Conservation (phyloP, 2,113 vertebrate genomes). For the Grus americana region DNA sequence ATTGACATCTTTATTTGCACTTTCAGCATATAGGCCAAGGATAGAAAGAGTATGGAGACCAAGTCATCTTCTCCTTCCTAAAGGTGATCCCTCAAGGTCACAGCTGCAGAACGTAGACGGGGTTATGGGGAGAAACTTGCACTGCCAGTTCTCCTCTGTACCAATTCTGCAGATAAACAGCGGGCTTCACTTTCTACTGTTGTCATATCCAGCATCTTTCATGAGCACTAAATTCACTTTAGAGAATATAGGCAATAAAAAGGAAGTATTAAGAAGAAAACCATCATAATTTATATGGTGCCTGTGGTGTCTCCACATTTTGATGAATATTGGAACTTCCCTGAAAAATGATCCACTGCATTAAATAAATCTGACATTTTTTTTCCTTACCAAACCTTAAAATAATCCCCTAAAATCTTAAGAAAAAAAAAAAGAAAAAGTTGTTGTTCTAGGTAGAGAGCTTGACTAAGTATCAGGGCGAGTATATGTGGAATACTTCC, state of each 20-base stretch:
- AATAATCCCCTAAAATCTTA: slow-evolving; percentile 13
- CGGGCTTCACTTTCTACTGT: not conserved
- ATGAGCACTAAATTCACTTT: slow-evolving; percentile 43
- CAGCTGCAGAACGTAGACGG: not conserved
- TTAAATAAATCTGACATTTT: slow-evolving; percentile 42
- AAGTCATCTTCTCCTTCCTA: not conserved
- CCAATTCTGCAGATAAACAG: slow-evolving; percentile 1
- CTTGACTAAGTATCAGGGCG: not conserved
- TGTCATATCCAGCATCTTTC: slow-evolving; percentile 13
- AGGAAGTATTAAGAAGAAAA: slow-evolving; percentile 51
- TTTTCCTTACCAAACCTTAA: not conserved
- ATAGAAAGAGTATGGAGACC: not conserved
- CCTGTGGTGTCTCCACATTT: slow-evolving; percentile 36
- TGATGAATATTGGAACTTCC: slow-evolving; percentile 38
- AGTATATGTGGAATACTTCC: slow-evolving; percentile 20
- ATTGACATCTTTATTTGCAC: not conserved
- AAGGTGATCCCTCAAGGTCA: not conserved
- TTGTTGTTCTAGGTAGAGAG: not conserved
- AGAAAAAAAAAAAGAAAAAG: not conserved
- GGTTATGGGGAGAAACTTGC: not conserved
- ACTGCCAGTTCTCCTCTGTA: not conserved
- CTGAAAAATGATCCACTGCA: slow-evolving; percentile 37
- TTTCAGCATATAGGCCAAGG: not conserved
- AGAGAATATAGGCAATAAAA: slow-evolving; percentile 60
- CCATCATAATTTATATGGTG: slow-evolving; percentile 52